Base-by-base conservation (phyloP, 2,113 vertebrate genomes). In the Boleophthalmus pectinirostris region DNA sequence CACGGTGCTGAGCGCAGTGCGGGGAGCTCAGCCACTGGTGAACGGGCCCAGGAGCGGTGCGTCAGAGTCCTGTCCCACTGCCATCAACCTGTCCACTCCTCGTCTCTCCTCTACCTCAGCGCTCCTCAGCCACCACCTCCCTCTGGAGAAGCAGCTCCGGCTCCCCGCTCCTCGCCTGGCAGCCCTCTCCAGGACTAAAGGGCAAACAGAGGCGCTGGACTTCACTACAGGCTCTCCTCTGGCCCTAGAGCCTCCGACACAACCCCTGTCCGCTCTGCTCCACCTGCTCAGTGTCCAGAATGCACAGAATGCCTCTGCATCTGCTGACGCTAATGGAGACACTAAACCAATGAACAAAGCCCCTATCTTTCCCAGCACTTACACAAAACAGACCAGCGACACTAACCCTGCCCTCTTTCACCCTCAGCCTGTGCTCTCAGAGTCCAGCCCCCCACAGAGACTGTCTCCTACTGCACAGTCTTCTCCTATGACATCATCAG, bases 241-340 rank as follows among this genome's bases (percentile, higher is more conserved):
- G 14, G 69, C 76, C 57, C 73, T 90, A 77, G 91, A 91, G 66
- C 87, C 93, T 77, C 90, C 92, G 3, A 93, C 89, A 3, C 93
- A 94, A 83, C 93, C 93, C 5, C 83, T 94, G 18, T 94, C 93
- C 16, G 91, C 93, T 64, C 77, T 94, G 54, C 82, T 94, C 45
- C 93, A 92, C 84, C 87, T 93, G 47, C 90, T 94, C 68, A 92
- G 91, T 73, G 86, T 92, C 29, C 91, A 92, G 79, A 92, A 89
- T 33, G 89, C 89, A 0, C 91, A 92, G 72, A 66, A 66, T 46
- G 85, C 82, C 21, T 81, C 79, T 25, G 70, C 81, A 21, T 81
- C 82, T 33, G 65, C 45, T 29, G 89, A 87, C 47, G 84, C 78
- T 74, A 73, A 73, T 29, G 86, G 78, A 73, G 74, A 84, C 79